Percentiles rank a stretch among this genome's conserved stretches.
phyloP scores from a whole-genome alignment of 2,888 invertebrate species.

The Tetramorium bicarinatum region DNA sequence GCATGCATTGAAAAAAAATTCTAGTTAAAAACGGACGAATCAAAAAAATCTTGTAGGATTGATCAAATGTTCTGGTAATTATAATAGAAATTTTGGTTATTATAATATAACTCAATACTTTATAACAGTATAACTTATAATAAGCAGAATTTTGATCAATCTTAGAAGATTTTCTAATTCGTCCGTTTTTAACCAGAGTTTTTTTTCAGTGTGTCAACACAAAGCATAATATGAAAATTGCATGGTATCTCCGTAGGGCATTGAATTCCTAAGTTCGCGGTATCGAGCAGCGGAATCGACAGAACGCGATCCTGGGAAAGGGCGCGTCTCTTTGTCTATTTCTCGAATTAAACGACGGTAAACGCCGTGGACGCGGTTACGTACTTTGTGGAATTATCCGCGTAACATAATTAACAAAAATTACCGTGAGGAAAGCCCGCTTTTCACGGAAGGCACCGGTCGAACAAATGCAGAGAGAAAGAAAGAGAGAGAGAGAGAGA shows the following conservation, averaged over 20 bases:
- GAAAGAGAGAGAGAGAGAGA: slow-evolving; percentile 39
- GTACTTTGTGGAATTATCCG: slow-evolving; percentile 61
- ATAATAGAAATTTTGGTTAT: no score
- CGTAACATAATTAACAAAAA: slow-evolving; percentile 63
- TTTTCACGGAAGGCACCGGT: slow-evolving; percentile 61
- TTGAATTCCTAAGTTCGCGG: not conserved
- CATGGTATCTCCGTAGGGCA: not conserved
- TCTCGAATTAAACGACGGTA: slow-evolving; percentile 60
- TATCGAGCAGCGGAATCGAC: not conserved
- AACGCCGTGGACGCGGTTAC: slow-evolving; percentile 59
- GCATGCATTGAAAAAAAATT: no score
- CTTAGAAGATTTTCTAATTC: no score
- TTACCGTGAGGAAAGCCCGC: slow-evolving; percentile 54
- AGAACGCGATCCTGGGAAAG: slow-evolving; percentile 12
- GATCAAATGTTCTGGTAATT: no score
- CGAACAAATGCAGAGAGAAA: not conserved
- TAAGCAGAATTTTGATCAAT: no score
- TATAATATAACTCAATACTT: no score
- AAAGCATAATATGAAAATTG: not conserved
- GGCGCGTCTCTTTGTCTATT: not conserved
- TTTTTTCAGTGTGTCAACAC: not conserved
- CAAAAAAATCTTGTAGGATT: no score
- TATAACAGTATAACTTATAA: no score
- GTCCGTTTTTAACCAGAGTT: no score
- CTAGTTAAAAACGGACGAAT: no score